These are phyloP conservation scores for Pegoplata infirma DNA, from an alignment of 2,888 invertebrate species.

Conservation along the genomic window DNA sequence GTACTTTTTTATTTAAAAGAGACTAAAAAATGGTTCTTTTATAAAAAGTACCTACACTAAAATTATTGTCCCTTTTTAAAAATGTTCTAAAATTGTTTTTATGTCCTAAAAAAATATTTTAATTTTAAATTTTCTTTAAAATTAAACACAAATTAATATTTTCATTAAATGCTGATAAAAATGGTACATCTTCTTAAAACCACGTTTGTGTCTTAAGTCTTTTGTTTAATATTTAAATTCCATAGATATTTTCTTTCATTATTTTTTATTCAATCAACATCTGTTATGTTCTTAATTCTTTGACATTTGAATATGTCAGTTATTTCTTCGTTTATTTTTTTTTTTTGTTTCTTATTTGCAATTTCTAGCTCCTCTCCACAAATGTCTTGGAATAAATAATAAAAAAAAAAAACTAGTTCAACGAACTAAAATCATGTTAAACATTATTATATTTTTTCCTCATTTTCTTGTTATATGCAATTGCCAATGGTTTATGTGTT, in stretches of 20 bases:
- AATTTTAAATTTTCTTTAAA: too few relatives aligned
- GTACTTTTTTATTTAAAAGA: too few relatives aligned
- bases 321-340: neutral
- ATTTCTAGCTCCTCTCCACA: neutral
- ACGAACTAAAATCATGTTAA: conserved; percentile 3
- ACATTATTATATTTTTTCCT: neutral
- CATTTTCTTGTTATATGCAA: neutral
- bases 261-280: neutral
- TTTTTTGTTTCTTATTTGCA: too few relatives aligned
- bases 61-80: too few relatives aligned
- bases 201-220: conserved; percentile 14
- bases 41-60: too few relatives aligned
- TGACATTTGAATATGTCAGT: neutral
- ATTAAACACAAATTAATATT: too few relatives aligned
- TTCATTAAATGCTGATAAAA: too few relatives aligned
- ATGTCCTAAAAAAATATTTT: too few relatives aligned
- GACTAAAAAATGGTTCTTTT: too few relatives aligned
- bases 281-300: neutral
- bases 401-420: too few relatives aligned
- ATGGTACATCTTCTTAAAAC: too few relatives aligned
- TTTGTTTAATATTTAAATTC: conserved; percentile 4
- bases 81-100: too few relatives aligned
- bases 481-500: neutral
- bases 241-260: conserved; percentile 43
- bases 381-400: neutral